phyloP scores from a whole-genome alignment of 2,888 invertebrate genomes.

The Mylabris sibirica region DNA sequence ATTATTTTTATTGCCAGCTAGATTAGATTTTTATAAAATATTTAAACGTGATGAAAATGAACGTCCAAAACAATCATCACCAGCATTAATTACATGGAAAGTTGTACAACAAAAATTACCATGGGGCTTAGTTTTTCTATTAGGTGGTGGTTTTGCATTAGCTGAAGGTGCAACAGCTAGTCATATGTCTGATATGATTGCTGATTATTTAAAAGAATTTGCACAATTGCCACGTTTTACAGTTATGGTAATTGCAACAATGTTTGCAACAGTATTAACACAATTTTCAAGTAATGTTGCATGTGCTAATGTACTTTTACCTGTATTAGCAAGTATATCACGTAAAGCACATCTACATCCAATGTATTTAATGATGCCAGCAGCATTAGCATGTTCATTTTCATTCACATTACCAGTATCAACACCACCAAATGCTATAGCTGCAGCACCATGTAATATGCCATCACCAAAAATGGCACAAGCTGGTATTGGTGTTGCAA shows the following conservation, averaged over 20 bases:
- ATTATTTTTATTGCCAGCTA: constrained; percentile 84
- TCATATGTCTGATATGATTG: constrained; percentile 79
- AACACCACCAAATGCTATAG: constrained; percentile 93
- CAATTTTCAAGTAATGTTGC: constrained; percentile 93
- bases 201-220: constrained; percentile 73
- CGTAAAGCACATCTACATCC: constrained; percentile 74
- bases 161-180: constrained; percentile 82
- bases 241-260: constrained; percentile 76
- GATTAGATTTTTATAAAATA: constrained; percentile 76
- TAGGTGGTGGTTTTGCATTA: constrained; percentile 91
- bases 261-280: constrained; percentile 83
- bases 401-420: constrained; percentile 92
- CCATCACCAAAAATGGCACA: constrained; percentile 78
- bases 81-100: constrained; percentile 83
- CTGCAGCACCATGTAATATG: constrained; percentile 80
- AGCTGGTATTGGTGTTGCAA: constrained; percentile 68
- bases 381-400: constrained; percentile 86
- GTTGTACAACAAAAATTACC: constrained; percentile 85
- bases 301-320: constrained; percentile 86
- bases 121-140: constrained; percentile 87
- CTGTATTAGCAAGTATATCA: constrained; percentile 83
- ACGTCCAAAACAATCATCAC: constrained; percentile 70
- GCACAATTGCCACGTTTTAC: constrained; percentile 69
- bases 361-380: constrained; percentile 88
- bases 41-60: constrained; percentile 66